Conservation (phyloP, 2,113 vertebrate species). For the Pteruthius melanotis region DNA sequence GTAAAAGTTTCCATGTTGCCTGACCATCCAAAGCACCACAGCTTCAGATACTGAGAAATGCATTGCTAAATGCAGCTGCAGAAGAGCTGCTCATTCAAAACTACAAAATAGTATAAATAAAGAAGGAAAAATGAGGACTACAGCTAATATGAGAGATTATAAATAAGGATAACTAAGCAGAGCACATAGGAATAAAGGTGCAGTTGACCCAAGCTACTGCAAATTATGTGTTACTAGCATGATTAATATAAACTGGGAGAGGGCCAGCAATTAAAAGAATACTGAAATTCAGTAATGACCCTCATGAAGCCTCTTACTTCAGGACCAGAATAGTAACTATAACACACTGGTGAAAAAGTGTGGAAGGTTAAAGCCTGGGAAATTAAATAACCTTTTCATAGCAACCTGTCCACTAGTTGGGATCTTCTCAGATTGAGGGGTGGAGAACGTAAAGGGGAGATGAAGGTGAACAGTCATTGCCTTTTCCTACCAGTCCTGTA, state of each 20-base stretch:
- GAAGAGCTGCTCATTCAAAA: background rate
- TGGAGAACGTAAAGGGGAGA: background rate
- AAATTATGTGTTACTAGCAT: background rate
- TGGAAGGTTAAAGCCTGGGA: background rate
- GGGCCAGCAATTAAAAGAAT: background rate
- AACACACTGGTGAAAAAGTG: background rate
- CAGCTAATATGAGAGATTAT: background rate
- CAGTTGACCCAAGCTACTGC: background rate
- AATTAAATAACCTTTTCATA: background rate
- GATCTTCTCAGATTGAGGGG: background rate
- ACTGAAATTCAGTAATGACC: background rate
- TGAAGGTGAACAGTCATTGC: background rate
- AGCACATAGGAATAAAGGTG: background rate
- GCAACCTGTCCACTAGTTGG: background rate
- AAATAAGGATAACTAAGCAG: background rate
- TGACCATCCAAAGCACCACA: background rate
- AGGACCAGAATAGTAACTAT: background rate
- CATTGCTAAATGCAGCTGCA: background rate
- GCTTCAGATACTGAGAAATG: rapidly evolving
- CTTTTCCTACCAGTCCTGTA: background rate
- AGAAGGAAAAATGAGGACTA: background rate
- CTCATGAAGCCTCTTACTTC: background rate
- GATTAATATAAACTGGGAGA: background rate
- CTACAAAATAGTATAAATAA: background rate
- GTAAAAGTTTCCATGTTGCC: background rate